phyloP scores from a whole-genome alignment of 2,113 vertebrate genomes.

The Cnemophilus loriae region DNA sequence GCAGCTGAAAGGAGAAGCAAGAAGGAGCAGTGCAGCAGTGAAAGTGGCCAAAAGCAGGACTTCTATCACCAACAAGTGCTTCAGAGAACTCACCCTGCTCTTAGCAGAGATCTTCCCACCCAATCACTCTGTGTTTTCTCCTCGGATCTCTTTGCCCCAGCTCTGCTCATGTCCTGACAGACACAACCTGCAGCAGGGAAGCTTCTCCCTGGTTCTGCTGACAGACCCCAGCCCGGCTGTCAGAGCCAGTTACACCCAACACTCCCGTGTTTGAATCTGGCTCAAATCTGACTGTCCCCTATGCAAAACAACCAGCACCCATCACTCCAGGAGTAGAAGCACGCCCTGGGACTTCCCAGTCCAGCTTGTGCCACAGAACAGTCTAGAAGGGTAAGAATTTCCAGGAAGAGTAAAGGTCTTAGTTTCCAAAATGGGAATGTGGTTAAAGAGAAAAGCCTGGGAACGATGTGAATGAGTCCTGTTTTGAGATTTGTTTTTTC shows the following conservation, averaged over 20 bases:
- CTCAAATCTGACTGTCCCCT: neutral
- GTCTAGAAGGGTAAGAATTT: accelerated
- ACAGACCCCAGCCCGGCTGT: neutral
- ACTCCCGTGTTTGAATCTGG: accelerated
- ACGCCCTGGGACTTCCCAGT: accelerated
- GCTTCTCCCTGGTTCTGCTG: neutral
- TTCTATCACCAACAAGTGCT: neutral
- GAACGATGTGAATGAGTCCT: accelerated
- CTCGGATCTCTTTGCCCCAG: neutral
- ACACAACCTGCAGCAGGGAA: accelerated
- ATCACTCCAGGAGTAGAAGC: neutral
- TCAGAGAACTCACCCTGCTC: too few relatives aligned
- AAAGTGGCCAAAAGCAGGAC: neutral
- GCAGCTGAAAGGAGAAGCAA: neutral
- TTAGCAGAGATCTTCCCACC: accelerated
- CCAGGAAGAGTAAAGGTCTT: neutral
- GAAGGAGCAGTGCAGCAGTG: neutral
- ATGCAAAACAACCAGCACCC: accelerated
- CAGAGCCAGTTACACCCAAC: neutral
- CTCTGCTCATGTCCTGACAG: neutral
- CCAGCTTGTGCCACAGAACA: neutral
- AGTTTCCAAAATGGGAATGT: neutral
- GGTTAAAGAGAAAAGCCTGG: neutral
- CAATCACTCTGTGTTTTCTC: accelerated
- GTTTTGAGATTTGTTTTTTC: neutral